Percentiles rank a stretch among this genome's conserved stretches.
phyloP scores from a whole-genome alignment of 2,113 vertebrate species.

The Sinocyclocheilus rhinocerous region DNA sequence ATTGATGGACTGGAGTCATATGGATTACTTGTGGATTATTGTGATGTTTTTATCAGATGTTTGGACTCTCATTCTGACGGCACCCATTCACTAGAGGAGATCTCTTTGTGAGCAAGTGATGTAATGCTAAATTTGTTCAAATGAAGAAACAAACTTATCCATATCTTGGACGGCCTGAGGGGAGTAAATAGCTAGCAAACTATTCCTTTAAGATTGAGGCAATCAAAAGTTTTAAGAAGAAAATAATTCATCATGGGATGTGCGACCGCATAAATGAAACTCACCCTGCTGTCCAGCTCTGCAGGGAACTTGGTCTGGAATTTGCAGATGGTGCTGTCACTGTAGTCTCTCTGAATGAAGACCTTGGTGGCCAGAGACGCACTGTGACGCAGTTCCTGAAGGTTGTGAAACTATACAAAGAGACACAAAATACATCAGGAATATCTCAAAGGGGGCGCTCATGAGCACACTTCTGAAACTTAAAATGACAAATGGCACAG shows the following conservation, averaged over 20 bases:
- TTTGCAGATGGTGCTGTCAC: conserved; percentile 83
- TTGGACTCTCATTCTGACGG: too few relatives aligned
- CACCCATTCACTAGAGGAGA: too few relatives aligned
- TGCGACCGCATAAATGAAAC: conserved; percentile 12
- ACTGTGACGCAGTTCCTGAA: conserved; percentile 83
- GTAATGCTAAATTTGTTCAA: too few relatives aligned
- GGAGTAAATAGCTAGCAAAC: too few relatives aligned
- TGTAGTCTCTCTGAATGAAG: conserved; percentile 88
- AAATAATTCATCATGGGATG: not conserved
- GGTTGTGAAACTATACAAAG: conserved; percentile 82
- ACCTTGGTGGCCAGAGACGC: conserved; percentile 86
- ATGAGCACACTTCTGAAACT: not conserved
- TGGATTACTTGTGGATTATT: too few relatives aligned
- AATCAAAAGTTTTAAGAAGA: not conserved
- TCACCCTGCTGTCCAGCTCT: conserved; percentile 86
- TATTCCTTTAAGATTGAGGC: not conserved
- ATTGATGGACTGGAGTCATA: too few relatives aligned
- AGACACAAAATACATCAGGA: conserved; percentile 3
- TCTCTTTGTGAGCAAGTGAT: too few relatives aligned
- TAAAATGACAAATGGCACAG: conserved; percentile 1
- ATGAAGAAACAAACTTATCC: too few relatives aligned
- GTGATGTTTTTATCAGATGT: too few relatives aligned
- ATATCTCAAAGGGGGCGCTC: not conserved
- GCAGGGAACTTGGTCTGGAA: conserved; percentile 88
- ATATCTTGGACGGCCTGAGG: too few relatives aligned